Conservation (phyloP, 2,888 invertebrate genomes). For the Boloria selene region DNA sequence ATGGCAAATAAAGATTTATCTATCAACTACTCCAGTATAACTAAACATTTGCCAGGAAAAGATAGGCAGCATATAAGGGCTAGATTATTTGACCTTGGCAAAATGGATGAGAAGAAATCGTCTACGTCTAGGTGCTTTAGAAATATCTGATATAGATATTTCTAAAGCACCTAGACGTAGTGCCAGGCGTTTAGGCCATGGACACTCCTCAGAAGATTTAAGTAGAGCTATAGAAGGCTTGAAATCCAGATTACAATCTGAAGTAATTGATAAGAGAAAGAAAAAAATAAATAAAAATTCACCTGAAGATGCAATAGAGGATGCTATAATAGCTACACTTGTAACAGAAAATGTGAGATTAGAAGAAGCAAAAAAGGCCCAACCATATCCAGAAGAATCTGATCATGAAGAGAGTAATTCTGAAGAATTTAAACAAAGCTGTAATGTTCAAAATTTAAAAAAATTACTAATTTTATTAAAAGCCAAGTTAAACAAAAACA, state of each 20-base stretch:
- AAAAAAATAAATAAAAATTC: conserved; percentile 52
- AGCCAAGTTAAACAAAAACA: conserved; percentile 51
- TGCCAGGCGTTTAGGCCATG: conserved; percentile 57
- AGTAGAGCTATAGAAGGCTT: conserved; percentile 62
- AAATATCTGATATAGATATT: conserved; percentile 61
- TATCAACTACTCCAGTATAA: conserved; percentile 68
- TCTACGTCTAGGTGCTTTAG: no score
- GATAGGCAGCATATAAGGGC: conserved; percentile 83
- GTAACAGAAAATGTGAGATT: conserved; percentile 52
- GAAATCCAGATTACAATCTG: conserved; percentile 58
- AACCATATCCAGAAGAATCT: conserved; percentile 33
- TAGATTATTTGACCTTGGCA: conserved; percentile 79
- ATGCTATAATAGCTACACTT: conserved; percentile 57
- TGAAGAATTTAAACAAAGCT: background rate
- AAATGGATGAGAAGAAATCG: conserved; percentile 77
- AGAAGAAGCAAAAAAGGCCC: conserved; percentile 40
- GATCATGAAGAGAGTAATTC: conserved; percentile 6
- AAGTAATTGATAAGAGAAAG: conserved; percentile 49
- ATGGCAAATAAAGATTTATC: conserved; percentile 72
- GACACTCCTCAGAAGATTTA: conserved; percentile 56
- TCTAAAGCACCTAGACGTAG: conserved; percentile 66
- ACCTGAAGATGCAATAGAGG: conserved; percentile 56
- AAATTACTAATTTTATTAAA: conserved; percentile 58
- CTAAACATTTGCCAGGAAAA: conserved; percentile 78
- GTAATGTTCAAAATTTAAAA: conserved; percentile 54